Conservation (phyloP, 2,797 vertebrate species). For the Chelmon rostratus region DNA sequence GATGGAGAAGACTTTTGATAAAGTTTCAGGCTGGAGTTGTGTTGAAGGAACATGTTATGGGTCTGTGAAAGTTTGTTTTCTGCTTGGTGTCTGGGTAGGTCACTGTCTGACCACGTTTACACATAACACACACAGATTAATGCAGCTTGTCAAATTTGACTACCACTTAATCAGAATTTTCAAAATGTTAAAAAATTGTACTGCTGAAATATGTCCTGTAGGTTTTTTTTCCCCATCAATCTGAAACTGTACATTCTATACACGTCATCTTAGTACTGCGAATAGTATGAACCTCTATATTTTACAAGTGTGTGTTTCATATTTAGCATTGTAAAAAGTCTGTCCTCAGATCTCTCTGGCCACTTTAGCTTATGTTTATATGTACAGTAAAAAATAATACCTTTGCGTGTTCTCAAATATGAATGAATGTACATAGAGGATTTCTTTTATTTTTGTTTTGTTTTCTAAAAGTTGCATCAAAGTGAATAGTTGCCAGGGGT, state of each 20-base stretch:
- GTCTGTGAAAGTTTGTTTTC: slow-evolving; percentile 13
- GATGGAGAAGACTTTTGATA: background rate
- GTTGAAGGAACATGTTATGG: background rate
- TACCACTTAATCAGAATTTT: background rate
- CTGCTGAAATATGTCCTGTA: slow-evolving; percentile 11
- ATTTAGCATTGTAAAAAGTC: slow-evolving; percentile 81
- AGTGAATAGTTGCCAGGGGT: slow-evolving; percentile 64
- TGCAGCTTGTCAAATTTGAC: slow-evolving; percentile 4
- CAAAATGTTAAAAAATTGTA: slow-evolving; percentile 5
- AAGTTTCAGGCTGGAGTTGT: slow-evolving; percentile 10
- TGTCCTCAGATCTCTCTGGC: slow-evolving; percentile 61
- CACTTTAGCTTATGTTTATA: slow-evolving; percentile 82
- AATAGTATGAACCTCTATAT: slow-evolving; percentile 22
- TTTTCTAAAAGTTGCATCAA: slow-evolving; percentile 78
- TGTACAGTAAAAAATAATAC: slow-evolving; percentile 79
- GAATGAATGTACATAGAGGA: slow-evolving; percentile 82
- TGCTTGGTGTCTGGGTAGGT: background rate
- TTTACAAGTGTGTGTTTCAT: slow-evolving; percentile 28
- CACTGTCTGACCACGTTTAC: slow-evolving; percentile 43
- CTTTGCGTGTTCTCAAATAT: slow-evolving; percentile 75
- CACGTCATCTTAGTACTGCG: slow-evolving; percentile 19
- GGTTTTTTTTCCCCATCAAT: slow-evolving; percentile 10
- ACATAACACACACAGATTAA: background rate
- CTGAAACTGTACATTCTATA: slow-evolving; percentile 15
- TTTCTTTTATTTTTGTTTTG: slow-evolving; percentile 62